Evolutionary conservation across 2,113 vertebrate genomes (phyloP), one percentile per base, ranked within the genome.

Genomic region (Nycticorax nycticorax): DNA sequence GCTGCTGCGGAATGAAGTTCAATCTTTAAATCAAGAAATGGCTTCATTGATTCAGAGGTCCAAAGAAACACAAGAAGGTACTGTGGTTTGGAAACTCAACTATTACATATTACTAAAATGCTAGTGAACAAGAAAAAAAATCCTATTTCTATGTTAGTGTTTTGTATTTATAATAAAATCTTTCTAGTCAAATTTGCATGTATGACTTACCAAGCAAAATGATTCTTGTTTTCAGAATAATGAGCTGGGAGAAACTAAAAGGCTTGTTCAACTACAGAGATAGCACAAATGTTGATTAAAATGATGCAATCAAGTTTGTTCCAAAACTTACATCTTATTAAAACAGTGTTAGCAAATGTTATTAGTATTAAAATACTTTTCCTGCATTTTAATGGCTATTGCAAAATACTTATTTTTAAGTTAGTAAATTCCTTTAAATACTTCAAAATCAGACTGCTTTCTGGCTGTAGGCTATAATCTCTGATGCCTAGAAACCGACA

Each of bases 11-110:
- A 99, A 98, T 75, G 99, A 99, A 94, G 99, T 99, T 85, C 98
- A 98, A 9, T 99, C 99, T 76, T 98, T 99, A 95, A 99, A 99
- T 98, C 99, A 99, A 97, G 99, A 99, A 98, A 99, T 99, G 99
- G 99, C 99, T 37, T 98, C 98, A 1, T 90, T 99, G 85, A 98
- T 99, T 96, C 99, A 99, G 95, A 99, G 99, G 92, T 98, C 99
- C 85, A 99, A 99, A 97, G 99, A 99, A 97, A 98, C 98, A 22
- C 99, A 99, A 94, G 99, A 99, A 94, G 99, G 99, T 99, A 97
- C 22, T 45, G n/a, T 64, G 35, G 14, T 39, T 85, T 80, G 45
- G 60, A 76, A 79, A 47, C 37, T 72, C 16, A 75, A 2, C 21
- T 69, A 0, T 87, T 26, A 20, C 10, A 13, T 26, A 8, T 72